These are phyloP conservation scores for Egretta garzetta DNA, from an alignment of 2,113 vertebrate genomes.

Conservation along the genomic window DNA sequence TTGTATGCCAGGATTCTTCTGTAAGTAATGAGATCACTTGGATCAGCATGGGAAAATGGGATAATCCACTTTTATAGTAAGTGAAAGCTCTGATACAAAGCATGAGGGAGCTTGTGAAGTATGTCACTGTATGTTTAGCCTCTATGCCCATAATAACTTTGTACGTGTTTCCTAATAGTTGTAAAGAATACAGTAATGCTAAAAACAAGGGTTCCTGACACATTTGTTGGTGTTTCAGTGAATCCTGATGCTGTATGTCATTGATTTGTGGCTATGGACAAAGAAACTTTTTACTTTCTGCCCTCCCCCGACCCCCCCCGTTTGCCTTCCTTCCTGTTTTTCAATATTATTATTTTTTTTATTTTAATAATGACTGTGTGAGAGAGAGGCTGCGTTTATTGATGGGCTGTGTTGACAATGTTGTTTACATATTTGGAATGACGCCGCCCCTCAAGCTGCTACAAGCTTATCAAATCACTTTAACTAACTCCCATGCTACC, in stretches of 20 bases:
- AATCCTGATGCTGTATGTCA: conserved; percentile 9
- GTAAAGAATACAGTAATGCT: conserved; percentile 23
- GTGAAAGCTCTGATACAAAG: conserved; percentile 21
- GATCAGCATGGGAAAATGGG: conserved; percentile 46
- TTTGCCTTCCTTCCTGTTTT: conserved; percentile 6
- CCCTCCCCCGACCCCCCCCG: too few relatives aligned
- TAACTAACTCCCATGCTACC: conserved; percentile 66
- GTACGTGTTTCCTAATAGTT: conserved; percentile 12
- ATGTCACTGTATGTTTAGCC: conserved; percentile 27
- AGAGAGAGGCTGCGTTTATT: conserved; percentile 34
- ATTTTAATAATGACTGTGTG: conserved; percentile 26
- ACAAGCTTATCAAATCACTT: conserved; percentile 73
- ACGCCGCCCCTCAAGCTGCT: conserved; percentile 78
- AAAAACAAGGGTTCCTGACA: conserved; percentile 29
- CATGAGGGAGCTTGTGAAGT: conserved; percentile 30
- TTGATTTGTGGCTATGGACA: conserved; percentile 33
- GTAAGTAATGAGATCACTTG: conserved; percentile 57
- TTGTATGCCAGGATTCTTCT: conserved; percentile 31
- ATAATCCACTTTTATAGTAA: conserved; percentile 40
- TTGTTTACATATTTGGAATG: conserved; percentile 73
- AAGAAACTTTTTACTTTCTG: not conserved
- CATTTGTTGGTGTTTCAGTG: conserved; percentile 41
- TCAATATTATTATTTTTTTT: not conserved
- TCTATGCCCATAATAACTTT: conserved; percentile 3
- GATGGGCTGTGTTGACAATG: conserved; percentile 64